Percentiles rank a stretch among this genome's conserved stretches.
Conservation (phyloP, 2,888 invertebrate species). For the Drosophila monieri region DNA sequence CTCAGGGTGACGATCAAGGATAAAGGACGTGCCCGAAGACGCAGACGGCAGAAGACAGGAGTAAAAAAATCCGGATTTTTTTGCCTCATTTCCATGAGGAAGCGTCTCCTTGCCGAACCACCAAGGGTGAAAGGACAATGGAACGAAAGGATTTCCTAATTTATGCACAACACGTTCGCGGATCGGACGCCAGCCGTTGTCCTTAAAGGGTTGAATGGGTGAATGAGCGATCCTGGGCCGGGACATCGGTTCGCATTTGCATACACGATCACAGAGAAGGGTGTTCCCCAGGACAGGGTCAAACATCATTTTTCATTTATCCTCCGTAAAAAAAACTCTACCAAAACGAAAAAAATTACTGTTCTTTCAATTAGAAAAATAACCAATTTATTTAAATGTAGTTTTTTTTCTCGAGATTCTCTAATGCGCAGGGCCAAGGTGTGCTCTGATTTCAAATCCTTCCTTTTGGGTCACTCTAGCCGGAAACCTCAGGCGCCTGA, state of each 20-base stretch:
- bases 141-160: constrained; percentile 62
- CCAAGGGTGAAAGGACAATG: constrained; percentile 63
- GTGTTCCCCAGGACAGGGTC: constrained; percentile 61
- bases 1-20: constrained; percentile 73
- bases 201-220: constrained; percentile 62
- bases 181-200: constrained; percentile 62
- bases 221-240: constrained; percentile 56
- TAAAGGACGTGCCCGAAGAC: constrained; percentile 48
- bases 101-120: constrained; percentile 63
- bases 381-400: constrained; percentile 66
- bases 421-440: constrained; percentile 35
- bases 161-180: constrained; percentile 78
- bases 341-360: constrained; percentile 43
- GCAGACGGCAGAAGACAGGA: constrained; percentile 50
- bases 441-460: not conserved
- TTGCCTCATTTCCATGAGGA: constrained; percentile 81
- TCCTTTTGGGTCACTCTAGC: constrained; percentile 28
- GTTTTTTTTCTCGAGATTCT: constrained; percentile 9
- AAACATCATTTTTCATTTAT: constrained; percentile 72
- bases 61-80: constrained; percentile 81
- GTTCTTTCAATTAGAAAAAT: constrained; percentile 66
- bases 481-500: constrained; percentile 37
- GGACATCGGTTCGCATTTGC: constrained; percentile 72
- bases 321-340: constrained; percentile 40
- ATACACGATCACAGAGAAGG: constrained; percentile 74